These are phyloP conservation scores for Halocynthia roretzi DNA, from an alignment of 23 tunicate genomes.

Conservation along the genomic window DNA sequence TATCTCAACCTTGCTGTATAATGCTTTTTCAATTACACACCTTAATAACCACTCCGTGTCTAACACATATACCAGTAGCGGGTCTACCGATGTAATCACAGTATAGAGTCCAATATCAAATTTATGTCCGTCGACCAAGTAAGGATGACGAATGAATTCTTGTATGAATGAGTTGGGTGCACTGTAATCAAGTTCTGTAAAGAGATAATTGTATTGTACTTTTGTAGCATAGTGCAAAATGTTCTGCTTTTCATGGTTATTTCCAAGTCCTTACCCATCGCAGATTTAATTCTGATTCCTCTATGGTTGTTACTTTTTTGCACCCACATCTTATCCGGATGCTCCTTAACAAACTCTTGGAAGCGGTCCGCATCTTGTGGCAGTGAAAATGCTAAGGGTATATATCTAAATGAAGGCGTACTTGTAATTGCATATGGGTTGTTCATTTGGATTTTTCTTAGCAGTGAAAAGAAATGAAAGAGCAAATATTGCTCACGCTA, in stretches of 20 bases:
- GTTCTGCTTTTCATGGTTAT: too few relatives aligned
- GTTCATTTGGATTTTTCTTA: not conserved
- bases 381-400: slow-evolving; percentile 80
- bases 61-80: slow-evolving; percentile 64
- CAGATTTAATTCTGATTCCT: slow-evolving; percentile 68
- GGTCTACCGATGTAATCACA: slow-evolving; percentile 79
- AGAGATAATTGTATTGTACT: not conserved
- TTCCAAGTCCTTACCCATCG: slow-evolving; percentile 20
- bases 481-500: too few relatives aligned
- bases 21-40: not conserved
- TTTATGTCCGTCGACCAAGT: slow-evolving; percentile 61
- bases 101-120: slow-evolving; percentile 96
- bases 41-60: slow-evolving; percentile 83
- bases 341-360: slow-evolving; percentile 28
- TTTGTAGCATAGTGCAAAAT: not conserved
- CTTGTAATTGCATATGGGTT: not conserved
- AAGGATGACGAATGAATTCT: slow-evolving; percentile 64
- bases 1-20: too few relatives aligned
- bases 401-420: slow-evolving; percentile 27
- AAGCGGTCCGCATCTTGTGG: slow-evolving; percentile 62
- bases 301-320: slow-evolving; percentile 86
- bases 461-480: too few relatives aligned
- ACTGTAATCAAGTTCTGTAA: slow-evolving; percentile 43
- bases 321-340: slow-evolving; percentile 88
- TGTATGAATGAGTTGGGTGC: slow-evolving; percentile 78